These are phyloP conservation scores for Tipula confusa DNA, from an alignment of 2,888 invertebrate genomes.

Conservation along the genomic window DNA sequence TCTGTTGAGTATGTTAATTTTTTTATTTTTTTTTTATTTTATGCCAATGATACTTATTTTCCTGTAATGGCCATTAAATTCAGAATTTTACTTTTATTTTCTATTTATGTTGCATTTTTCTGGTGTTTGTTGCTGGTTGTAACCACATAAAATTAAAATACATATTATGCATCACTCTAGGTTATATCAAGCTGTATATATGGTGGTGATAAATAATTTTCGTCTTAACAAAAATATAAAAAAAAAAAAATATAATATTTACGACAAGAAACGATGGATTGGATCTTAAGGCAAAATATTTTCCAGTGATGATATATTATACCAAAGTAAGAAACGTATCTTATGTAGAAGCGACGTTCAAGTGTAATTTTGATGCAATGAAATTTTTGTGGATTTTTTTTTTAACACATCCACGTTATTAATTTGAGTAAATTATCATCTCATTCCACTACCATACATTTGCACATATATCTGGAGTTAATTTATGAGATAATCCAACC, in stretches of 20 bases:
- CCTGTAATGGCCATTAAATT: conserved; percentile 3
- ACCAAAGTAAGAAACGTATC: not conserved
- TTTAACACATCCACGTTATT: not conserved
- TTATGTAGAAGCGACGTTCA: not conserved
- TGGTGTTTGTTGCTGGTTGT: not conserved
- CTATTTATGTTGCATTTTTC: not conserved
- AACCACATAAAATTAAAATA: not conserved
- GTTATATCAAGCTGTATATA: not conserved
- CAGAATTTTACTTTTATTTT: not conserved
- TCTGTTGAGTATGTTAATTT: not conserved
- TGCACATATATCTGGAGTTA: no score
- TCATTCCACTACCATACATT: not conserved
- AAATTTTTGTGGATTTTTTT: not conserved
- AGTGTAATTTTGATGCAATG: not conserved
- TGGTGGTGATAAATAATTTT: conserved; percentile 1
- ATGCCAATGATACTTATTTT: not conserved
- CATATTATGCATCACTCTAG: not conserved
- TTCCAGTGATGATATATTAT: not conserved
- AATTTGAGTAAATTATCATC: not conserved
- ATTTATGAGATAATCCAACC: not conserved
- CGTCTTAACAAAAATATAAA: not conserved
- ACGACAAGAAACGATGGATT: not conserved
- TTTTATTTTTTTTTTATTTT: not conserved
- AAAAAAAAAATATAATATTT: no score
- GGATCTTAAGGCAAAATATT: not conserved